Percentiles rank a stretch among this genome's conserved stretches.
Evolutionary conservation across 2,888 invertebrate genomes (phyloP).

Genomic region (Macaria liturata): DNA sequence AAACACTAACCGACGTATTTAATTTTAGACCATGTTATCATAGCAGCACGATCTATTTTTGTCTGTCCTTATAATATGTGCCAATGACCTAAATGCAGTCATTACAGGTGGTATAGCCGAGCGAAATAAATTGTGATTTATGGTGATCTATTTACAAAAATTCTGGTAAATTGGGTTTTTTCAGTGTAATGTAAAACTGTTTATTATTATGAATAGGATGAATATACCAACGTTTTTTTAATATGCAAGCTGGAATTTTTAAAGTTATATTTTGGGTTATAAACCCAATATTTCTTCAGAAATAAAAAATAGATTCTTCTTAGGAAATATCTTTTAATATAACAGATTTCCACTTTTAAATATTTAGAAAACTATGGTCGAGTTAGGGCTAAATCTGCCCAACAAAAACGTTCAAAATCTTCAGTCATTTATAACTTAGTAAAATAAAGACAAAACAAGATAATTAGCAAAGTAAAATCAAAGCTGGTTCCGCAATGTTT

Average conservation of each 20-base stretch:
- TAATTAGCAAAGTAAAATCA: slow-evolving; percentile 19
- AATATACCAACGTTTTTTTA: too few species aligned
- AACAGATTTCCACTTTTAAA: too few species aligned
- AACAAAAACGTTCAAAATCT: too few species aligned
- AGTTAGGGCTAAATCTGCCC: too few species aligned
- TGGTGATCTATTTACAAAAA: slow-evolving; percentile 40
- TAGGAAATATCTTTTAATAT: too few species aligned
- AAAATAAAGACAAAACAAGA: slow-evolving; percentile 17
- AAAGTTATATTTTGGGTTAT: too few species aligned
- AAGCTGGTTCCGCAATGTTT: slow-evolving; percentile 26
- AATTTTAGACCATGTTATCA: slow-evolving; percentile 45
- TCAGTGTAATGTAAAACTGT: too few species aligned
- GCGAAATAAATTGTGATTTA: slow-evolving; percentile 61
- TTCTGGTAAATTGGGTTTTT: neutral
- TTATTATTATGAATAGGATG: too few species aligned
- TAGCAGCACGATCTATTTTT: slow-evolving; percentile 52
- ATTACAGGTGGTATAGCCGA: slow-evolving; percentile 55
- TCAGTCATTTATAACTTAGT: neutral
- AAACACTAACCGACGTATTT: slow-evolving; percentile 38
- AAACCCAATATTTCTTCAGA: too few species aligned
- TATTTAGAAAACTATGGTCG: too few species aligned
- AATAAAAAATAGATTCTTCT: too few species aligned
- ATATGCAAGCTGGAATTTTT: too few species aligned
- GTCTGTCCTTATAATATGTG: slow-evolving; percentile 33
- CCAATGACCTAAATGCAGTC: slow-evolving; percentile 54